Conservation (phyloP, 2,888 invertebrate genomes). For the Syritta pipiens region DNA sequence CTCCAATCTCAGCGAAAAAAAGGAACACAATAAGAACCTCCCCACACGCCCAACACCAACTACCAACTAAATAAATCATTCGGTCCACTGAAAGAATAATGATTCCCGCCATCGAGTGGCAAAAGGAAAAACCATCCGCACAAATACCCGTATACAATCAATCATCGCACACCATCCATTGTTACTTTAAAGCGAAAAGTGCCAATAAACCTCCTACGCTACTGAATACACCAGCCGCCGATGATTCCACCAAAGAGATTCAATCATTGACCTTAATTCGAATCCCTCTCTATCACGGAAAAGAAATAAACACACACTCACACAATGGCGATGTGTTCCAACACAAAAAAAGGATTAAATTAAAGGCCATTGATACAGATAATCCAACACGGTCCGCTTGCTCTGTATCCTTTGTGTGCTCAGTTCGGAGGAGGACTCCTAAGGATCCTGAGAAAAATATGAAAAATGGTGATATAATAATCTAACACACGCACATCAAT, state of each 20-base stretch:
- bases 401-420: slow-evolving; percentile 10
- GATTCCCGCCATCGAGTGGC: neutral
- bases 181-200: slow-evolving; percentile 41
- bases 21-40: no score
- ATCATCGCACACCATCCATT: slow-evolving; percentile 37
- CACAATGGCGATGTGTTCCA: slow-evolving; percentile 16
- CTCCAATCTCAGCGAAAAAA: no score
- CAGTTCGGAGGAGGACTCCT: no score
- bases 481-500: slow-evolving; percentile 22
- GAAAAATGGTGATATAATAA: slow-evolving; percentile 44
- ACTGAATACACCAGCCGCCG: no score
- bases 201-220: no score
- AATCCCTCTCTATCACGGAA: no score
- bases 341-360: slow-evolving; percentile 34
- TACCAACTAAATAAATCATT: slow-evolving; percentile 54
- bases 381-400: slow-evolving; percentile 34
- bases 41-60: neutral
- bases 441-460: no score
- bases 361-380: slow-evolving; percentile 41
- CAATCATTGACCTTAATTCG: slow-evolving; percentile 52
- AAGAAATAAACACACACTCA: no score
- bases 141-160: slow-evolving; percentile 50
- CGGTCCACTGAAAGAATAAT: slow-evolving; percentile 36
- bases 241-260: slow-evolving; percentile 17
- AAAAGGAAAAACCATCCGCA: neutral